A percentile compares a stretch with the other conserved stretches of the same genome.
Conservation (phyloP, 1,140 invertebrate species). For the Idris sp. region DNA sequence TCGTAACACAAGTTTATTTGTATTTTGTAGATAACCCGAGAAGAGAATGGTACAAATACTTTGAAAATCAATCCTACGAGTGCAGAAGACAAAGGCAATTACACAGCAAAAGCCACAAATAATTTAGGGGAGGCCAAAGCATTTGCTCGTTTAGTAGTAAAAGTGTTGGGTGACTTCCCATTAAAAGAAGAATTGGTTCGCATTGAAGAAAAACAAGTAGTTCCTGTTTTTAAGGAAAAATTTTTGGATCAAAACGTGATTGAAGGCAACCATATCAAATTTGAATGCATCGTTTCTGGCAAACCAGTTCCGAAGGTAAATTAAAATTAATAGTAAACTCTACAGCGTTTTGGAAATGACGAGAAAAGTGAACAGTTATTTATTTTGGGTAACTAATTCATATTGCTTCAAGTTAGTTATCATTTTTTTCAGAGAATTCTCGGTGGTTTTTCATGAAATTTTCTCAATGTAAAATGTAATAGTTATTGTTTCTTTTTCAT, state of each 20-base stretch:
- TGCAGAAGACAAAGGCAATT: constrained; percentile 85
- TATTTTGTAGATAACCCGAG: constrained; percentile 71
- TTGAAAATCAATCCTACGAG: constrained; percentile 80
- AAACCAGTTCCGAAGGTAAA: constrained; percentile 86
- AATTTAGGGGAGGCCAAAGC: constrained; percentile 87
- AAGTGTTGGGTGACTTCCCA: constrained; percentile 77
- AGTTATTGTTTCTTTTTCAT: no score
- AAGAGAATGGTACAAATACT: constrained; percentile 79
- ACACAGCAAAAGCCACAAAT: constrained; percentile 87
- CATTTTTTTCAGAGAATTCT: no score
- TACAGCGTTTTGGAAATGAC: no score
- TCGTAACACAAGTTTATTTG: constrained; percentile 1
- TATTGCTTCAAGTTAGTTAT: no score
- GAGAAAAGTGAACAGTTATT: no score
- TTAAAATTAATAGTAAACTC: no score
- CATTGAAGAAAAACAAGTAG: constrained; percentile 80
- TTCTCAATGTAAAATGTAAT: no score
- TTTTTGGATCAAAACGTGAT: constrained; percentile 80
- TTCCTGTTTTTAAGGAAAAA: constrained; percentile 83
- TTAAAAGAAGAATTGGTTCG: constrained; percentile 75
- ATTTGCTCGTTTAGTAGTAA: constrained; percentile 87
- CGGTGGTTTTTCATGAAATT: no score
- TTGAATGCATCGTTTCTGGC: constrained; percentile 85
- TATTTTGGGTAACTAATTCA: no score
- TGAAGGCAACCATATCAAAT: constrained; percentile 81